Conservation (phyloP, 2,113 vertebrate genomes). For the Heterochromis multidens region DNA sequence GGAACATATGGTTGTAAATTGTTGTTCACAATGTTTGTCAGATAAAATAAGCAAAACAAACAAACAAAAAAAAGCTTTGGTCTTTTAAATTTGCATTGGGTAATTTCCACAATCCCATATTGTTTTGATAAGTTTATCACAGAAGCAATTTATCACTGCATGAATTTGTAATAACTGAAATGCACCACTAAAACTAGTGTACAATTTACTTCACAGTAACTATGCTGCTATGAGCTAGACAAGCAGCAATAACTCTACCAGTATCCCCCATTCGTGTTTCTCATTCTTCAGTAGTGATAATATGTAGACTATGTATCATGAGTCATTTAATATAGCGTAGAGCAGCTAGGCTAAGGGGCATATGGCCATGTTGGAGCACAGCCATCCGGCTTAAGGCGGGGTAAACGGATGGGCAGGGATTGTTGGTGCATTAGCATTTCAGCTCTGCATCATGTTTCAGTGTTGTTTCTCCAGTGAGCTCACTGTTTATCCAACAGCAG, state of each 20-base stretch:
- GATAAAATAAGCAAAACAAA: neutral
- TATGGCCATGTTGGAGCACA: constrained; percentile 52
- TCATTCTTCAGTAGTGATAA: constrained; percentile 11
- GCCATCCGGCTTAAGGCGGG: constrained; percentile 57
- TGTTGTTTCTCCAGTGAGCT: constrained; percentile 17
- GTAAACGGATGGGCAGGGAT: constrained; percentile 54
- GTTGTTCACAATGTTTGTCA: neutral
- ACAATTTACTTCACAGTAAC: neutral
- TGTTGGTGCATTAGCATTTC: constrained; percentile 45
- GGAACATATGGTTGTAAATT: neutral
- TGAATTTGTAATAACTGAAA: neutral
- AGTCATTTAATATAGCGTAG: constrained; percentile 46
- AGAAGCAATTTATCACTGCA: neutral
- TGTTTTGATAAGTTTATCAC: neutral
- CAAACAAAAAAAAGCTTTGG: neutral
- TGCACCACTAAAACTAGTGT: neutral
- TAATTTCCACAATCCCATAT: neutral
- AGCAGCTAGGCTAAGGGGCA: constrained; percentile 55
- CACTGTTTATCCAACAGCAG: constrained; percentile 43
- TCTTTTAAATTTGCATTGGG: neutral
- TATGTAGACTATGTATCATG: constrained; percentile 42
- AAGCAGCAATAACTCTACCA: neutral
- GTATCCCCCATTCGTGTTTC: neutral
- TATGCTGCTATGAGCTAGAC: neutral
- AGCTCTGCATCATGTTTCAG: constrained; percentile 24